Conservation (phyloP, 1,140 invertebrate species). For the Coptotermes formosanus region DNA sequence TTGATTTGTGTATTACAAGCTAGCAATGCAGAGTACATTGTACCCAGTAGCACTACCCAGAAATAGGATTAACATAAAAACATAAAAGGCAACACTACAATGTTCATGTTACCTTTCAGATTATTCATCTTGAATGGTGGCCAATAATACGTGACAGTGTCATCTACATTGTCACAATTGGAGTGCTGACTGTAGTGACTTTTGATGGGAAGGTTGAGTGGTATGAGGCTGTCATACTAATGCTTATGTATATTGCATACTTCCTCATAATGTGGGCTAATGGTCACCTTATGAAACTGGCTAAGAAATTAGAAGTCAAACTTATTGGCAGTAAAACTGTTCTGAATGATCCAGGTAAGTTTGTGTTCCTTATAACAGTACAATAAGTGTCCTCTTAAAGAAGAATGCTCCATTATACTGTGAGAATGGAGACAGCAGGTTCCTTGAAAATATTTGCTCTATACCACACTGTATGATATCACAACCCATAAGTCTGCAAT, state of each 20-base stretch:
- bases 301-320: slow-evolving; percentile 14
- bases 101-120: slow-evolving; percentile 54
- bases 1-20: no score
- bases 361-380: no score
- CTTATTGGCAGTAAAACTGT: slow-evolving; percentile 14
- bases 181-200: slow-evolving; percentile 70
- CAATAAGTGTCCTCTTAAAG: no score
- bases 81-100: neutral
- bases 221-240: slow-evolving; percentile 70
- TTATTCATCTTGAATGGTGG: slow-evolving; percentile 77
- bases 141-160: slow-evolving; percentile 81
- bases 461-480: no score
- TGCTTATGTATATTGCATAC: slow-evolving; percentile 63
- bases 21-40: no score
- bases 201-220: slow-evolving; percentile 78
- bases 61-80: no score
- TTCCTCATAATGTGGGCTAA: slow-evolving; percentile 30
- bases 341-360: slow-evolving; percentile 2
- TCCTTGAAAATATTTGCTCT: no score
- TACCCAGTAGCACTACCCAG: no score
- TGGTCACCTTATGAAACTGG: slow-evolving; percentile 17
- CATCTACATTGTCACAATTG: slow-evolving; percentile 77
- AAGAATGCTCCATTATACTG: no score
- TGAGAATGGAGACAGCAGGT: no score
- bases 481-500: no score